A percentile compares a stretch with the other conserved stretches of the same genome.
These are phyloP conservation scores for Euschistus heros DNA, from an alignment of 1,140 invertebrate genomes.

Conservation along the genomic window DNA sequence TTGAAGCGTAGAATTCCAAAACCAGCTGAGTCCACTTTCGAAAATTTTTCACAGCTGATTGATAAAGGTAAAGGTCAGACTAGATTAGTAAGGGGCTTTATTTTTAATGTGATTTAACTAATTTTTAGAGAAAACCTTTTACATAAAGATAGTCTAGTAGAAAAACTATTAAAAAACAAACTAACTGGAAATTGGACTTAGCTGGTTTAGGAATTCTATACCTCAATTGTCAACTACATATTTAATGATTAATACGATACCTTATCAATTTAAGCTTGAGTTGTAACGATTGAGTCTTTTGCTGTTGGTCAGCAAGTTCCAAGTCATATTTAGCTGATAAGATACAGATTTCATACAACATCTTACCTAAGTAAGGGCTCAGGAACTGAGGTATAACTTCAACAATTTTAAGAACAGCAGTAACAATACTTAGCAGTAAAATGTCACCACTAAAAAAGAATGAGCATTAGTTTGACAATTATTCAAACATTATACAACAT, in stretches of 20 bases:
- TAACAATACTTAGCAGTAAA: not conserved
- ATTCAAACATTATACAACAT: not conserved
- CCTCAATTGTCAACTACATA: not conserved
- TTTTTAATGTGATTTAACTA: too few species aligned
- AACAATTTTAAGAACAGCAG: slow-evolving; percentile 45
- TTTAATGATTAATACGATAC: slow-evolving; percentile 22
- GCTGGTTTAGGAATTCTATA: too few species aligned
- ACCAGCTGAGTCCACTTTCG: too few species aligned
- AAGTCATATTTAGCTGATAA: slow-evolving; percentile 35
- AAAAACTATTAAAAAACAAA: too few species aligned
- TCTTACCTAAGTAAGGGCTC: slow-evolving; percentile 68
- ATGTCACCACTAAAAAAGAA: slow-evolving; percentile 15
- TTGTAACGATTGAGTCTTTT: slow-evolving; percentile 36
- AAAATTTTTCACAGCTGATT: too few species aligned
- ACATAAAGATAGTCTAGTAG: too few species aligned
- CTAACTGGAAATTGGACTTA: too few species aligned
- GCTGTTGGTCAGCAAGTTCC: slow-evolving; percentile 19
- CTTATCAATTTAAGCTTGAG: slow-evolving; percentile 47
- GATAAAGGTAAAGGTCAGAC: too few species aligned
- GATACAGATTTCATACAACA: slow-evolving; percentile 53
- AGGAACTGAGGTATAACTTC: slow-evolving; percentile 69
- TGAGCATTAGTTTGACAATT: not conserved
- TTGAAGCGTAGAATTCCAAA: too few species aligned
- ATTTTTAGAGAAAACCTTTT: too few species aligned
- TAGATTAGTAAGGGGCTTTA: too few species aligned